Conservation (phyloP, 2,797 vertebrate genomes). For the Steatocranus sp. region DNA sequence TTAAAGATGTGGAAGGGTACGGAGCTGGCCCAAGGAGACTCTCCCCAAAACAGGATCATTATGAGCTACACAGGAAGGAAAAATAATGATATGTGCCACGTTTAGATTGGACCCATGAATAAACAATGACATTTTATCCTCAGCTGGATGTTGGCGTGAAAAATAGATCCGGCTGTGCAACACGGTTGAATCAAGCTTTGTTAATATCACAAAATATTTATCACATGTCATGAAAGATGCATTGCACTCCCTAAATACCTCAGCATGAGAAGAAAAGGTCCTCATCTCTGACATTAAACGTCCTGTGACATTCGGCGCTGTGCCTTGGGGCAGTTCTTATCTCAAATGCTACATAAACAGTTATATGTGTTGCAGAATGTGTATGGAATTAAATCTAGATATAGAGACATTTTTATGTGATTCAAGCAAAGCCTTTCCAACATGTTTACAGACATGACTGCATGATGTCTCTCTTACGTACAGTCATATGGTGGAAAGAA, state of each 20-base stretch:
- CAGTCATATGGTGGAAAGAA: background rate
- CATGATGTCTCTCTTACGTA: background rate
- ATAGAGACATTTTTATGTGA: background rate
- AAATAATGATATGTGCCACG: conserved; percentile 3
- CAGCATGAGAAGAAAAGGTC: background rate
- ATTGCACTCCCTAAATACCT: conserved; percentile 14
- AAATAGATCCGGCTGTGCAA: conserved; percentile 39
- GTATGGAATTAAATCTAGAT: background rate
- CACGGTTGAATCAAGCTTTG: conserved; percentile 33
- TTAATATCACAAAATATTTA: conserved; percentile 62
- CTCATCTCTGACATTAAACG: conserved; percentile 9
- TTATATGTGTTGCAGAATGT: background rate
- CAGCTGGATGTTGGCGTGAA: conserved; percentile 21
- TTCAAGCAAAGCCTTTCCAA: background rate
- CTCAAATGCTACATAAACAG: background rate
- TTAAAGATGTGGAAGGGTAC: background rate
- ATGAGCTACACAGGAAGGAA: background rate
- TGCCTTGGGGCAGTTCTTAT: background rate
- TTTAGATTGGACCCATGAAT: conserved; percentile 42
- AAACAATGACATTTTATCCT: conserved; percentile 43
- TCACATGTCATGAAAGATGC: conserved; percentile 50
- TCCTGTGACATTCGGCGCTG: background rate
- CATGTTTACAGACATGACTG: background rate
- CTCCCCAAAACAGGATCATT: conserved; percentile 1
- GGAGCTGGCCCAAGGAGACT: background rate